A percentile compares a stretch with the other conserved stretches of the same genome.
These are phyloP conservation scores for Alces alces DNA, from an alignment of 2,113 vertebrate species.

Conservation along the genomic window DNA sequence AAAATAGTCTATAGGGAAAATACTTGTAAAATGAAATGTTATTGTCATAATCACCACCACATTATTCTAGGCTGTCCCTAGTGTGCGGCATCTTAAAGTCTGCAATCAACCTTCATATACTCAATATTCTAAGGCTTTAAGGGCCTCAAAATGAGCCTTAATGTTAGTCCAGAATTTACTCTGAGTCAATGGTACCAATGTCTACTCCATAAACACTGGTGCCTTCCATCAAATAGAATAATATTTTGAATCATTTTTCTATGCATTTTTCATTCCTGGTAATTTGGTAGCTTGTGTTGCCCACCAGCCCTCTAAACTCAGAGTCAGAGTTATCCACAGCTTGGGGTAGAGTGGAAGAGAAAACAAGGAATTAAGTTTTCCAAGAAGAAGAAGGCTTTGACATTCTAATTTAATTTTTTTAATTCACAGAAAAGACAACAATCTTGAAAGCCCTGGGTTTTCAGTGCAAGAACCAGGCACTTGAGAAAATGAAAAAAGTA, in stretches of 20 bases:
- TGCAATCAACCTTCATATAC: background rate
- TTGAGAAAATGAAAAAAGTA: background rate
- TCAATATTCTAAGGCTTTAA: background rate
- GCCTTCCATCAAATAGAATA: background rate
- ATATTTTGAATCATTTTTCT: background rate
- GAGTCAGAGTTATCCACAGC: background rate
- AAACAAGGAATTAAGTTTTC: background rate
- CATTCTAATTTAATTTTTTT: constrained; percentile 24
- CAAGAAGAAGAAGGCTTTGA: background rate
- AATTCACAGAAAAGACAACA: background rate
- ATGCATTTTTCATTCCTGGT: background rate
- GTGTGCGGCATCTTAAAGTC: background rate
- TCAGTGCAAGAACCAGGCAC: background rate
- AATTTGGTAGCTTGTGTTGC: background rate
- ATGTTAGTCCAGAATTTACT: background rate
- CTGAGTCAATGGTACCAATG: background rate
- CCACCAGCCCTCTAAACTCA: background rate
- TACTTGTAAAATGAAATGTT: background rate
- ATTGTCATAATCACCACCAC: background rate
- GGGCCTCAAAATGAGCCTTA: background rate
- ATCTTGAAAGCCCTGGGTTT: background rate
- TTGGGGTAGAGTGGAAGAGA: background rate
- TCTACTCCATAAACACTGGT: background rate
- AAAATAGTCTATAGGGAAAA: background rate
- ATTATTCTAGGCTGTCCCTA: background rate